Evolutionary conservation across 2,797 vertebrate genomes (phyloP).

Genomic region (Danio kyathit): DNA sequence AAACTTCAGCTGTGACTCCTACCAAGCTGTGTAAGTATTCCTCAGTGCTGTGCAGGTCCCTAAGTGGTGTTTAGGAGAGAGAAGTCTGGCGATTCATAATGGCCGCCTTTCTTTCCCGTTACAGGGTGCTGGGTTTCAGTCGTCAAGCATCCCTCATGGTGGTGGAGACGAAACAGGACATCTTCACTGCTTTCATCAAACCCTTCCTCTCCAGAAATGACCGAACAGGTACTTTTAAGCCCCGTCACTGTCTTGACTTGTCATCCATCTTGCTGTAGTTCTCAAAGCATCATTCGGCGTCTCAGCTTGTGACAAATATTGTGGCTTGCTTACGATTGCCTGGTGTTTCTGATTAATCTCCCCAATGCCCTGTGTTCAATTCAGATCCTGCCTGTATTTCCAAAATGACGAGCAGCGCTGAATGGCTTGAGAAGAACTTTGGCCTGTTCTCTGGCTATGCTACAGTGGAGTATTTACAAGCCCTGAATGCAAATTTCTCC

Average conservation of each 20-base stretch:
- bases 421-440: background rate
- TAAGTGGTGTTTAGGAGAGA: background rate
- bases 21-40: constrained; percentile 65
- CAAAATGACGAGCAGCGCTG: constrained; percentile 49
- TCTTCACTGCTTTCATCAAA: constrained; percentile 62
- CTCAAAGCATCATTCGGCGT: background rate
- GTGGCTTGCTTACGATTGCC: background rate
- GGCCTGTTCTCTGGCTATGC: background rate
- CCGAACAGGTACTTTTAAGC: constrained; percentile 64
- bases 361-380: background rate
- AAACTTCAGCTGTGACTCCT: constrained; percentile 65
- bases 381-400: constrained; percentile 11
- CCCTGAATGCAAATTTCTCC: constrained; percentile 22
- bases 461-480: background rate
- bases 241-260: background rate
- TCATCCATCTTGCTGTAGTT: background rate
- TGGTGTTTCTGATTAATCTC: background rate
- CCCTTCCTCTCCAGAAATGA: constrained; percentile 57
- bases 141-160: constrained; percentile 50
- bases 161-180: background rate
- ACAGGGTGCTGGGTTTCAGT: constrained; percentile 24
- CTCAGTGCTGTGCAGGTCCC: background rate
- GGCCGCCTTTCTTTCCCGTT: background rate
- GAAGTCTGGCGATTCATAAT: background rate
- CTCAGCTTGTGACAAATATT: background rate